These are phyloP conservation scores for Xiphophorus couchianus DNA, from an alignment of 2,113 vertebrate species.

Conservation along the genomic window DNA sequence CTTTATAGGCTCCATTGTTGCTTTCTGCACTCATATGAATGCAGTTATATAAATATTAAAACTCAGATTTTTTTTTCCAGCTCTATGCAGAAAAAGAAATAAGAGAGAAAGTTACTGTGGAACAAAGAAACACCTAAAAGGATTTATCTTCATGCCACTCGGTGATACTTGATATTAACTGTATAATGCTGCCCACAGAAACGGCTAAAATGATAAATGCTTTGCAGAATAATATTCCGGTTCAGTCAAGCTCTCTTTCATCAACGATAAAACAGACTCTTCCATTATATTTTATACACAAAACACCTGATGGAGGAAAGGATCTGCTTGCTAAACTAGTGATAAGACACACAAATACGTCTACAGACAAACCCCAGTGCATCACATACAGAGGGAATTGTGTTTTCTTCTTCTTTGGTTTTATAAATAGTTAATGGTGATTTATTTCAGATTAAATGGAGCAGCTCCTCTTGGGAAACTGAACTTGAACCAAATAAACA, in stretches of 20 bases:
- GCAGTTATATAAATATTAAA: slow-evolving; percentile 2
- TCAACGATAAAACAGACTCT: not conserved
- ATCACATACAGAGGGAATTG: no score
- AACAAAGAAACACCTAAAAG: not conserved
- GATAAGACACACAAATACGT: not conserved
- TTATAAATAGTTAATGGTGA: not conserved
- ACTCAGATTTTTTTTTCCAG: not conserved
- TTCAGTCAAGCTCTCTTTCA: not conserved
- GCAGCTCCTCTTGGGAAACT: not conserved
- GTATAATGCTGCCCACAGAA: not conserved
- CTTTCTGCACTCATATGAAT: slow-evolving; percentile 18
- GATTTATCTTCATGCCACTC: not conserved
- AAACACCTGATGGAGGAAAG: not conserved
- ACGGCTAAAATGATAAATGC: not conserved
- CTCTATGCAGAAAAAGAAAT: not conserved
- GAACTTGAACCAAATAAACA: not conserved
- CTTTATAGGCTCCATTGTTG: not conserved
- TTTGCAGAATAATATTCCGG: not conserved
- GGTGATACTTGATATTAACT: not conserved
- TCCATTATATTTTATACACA: not conserved
- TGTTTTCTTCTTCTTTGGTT: not conserved
- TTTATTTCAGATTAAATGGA: not conserved
- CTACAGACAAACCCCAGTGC: no score
- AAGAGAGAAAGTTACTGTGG: not conserved
- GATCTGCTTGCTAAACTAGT: not conserved